Evolutionary conservation across 2,888 invertebrate genomes (phyloP).

Genomic region (Ormyrus thymus): DNA sequence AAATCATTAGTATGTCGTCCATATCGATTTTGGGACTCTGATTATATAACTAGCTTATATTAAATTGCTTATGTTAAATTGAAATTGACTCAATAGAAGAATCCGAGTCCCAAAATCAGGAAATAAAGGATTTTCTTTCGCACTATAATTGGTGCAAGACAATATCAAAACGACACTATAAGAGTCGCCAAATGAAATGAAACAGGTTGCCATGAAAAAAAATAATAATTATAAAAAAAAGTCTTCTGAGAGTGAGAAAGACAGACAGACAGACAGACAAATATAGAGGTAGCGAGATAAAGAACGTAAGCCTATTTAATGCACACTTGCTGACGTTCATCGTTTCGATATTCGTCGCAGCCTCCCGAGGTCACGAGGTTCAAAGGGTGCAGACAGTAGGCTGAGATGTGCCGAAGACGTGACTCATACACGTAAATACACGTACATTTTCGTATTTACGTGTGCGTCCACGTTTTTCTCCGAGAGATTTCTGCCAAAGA

Average conservation of each 20-base stretch:
- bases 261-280: constrained; percentile 6
- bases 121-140: neutral
- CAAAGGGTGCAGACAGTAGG: constrained; percentile 67
- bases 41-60: neutral
- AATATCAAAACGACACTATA: constrained; percentile 27
- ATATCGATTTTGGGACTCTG: constrained; percentile 5
- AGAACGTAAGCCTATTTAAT: constrained; percentile 36
- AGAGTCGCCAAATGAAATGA: constrained; percentile 8
- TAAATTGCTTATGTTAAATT: neutral
- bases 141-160: constrained; percentile 20
- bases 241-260: neutral
- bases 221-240: neutral
- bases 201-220: neutral
- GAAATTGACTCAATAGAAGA: neutral
- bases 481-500: neutral
- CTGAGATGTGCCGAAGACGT: constrained; percentile 63
- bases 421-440: constrained; percentile 9
- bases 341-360: constrained; percentile 11
- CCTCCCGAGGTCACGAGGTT: constrained; percentile 29
- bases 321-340: constrained; percentile 35
- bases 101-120: constrained; percentile 22
- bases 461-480: neutral
- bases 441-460: constrained; percentile 13
- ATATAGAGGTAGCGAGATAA: neutral
- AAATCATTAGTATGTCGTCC: constrained; percentile 22